phyloP scores from a whole-genome alignment of 2,113 vertebrate species.

The Potamarius usumacintae region DNA sequence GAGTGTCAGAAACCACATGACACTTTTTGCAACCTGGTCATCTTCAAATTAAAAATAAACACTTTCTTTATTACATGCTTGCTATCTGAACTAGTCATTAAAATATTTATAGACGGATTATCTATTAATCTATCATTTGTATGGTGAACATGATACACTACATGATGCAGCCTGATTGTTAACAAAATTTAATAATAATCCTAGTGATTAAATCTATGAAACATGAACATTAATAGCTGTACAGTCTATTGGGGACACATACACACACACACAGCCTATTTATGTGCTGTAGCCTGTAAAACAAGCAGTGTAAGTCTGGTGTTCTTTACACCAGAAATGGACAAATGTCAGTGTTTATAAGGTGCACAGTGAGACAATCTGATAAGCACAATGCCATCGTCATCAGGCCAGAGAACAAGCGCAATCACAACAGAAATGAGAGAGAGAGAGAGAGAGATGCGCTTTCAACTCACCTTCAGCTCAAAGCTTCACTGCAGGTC shows the following conservation, averaged over 20 bases:
- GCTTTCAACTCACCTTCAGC: slow-evolving; percentile 48
- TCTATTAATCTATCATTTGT: not conserved
- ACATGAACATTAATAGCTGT: too few species aligned
- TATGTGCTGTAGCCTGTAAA: not conserved
- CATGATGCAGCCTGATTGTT: not conserved
- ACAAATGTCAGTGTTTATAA: not conserved
- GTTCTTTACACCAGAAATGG: not conserved
- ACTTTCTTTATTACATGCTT: not conserved
- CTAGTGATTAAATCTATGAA: too few species aligned
- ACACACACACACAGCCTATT: not conserved
- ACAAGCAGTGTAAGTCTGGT: not conserved
- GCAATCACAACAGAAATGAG: not conserved
- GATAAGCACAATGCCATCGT: not conserved
- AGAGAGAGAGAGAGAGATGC: not conserved
- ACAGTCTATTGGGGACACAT: not conserved
- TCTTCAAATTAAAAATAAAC: not conserved
- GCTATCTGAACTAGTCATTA: not conserved
- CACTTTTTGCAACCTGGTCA: not conserved
- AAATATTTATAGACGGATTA: not conserved
- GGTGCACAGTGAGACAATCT: not conserved
- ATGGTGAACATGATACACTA: too few species aligned
- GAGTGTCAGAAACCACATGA: not conserved
- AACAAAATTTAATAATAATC: too few species aligned
- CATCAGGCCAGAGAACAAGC: not conserved
- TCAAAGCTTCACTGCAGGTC: not conserved